Conservation (phyloP, 1,140 invertebrate genomes). For the Cephus cinctus region DNA sequence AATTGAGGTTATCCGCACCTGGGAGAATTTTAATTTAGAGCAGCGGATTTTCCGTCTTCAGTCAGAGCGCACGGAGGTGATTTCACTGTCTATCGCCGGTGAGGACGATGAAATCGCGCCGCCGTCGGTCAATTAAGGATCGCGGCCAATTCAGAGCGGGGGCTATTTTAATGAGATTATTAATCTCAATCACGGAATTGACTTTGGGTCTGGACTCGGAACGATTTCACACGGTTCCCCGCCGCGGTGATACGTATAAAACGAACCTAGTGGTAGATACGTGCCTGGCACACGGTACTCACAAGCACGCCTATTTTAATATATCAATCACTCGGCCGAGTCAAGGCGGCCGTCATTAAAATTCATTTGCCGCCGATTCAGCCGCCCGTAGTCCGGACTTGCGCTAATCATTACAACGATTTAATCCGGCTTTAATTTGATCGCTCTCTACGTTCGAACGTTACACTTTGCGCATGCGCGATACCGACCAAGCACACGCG, state of each 20-base stretch:
- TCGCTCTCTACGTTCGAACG: neutral
- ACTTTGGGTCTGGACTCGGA: constrained; percentile 3
- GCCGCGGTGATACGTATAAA: too few relatives aligned
- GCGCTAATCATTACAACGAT: constrained; percentile 27
- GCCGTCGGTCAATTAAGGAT: constrained; percentile 3
- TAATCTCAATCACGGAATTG: constrained; percentile 5
- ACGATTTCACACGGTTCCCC: too few relatives aligned
- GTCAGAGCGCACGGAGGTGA: too few relatives aligned
- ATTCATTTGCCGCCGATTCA: constrained; percentile 36
- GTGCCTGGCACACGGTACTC: neutral
- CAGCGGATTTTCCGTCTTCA: too few relatives aligned
- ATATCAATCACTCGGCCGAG: constrained; percentile 35
- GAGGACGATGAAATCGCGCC: too few relatives aligned
- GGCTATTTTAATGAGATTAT: constrained; percentile 1
- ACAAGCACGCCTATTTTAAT: constrained; percentile 22
- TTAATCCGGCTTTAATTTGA: constrained; percentile 4
- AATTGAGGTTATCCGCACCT: too few relatives aligned
- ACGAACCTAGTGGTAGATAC: neutral
- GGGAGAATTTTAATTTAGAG: too few relatives aligned
- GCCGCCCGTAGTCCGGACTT: constrained; percentile 3
- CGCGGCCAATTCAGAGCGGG: neutral
- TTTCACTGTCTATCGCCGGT: too few relatives aligned
- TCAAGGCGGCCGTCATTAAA: constrained; percentile 34
- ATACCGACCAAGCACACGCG: too few relatives aligned
- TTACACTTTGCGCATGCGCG: neutral